Base-by-base conservation (phyloP, 2,888 invertebrate species). In the Acrobasis repandana region DNA sequence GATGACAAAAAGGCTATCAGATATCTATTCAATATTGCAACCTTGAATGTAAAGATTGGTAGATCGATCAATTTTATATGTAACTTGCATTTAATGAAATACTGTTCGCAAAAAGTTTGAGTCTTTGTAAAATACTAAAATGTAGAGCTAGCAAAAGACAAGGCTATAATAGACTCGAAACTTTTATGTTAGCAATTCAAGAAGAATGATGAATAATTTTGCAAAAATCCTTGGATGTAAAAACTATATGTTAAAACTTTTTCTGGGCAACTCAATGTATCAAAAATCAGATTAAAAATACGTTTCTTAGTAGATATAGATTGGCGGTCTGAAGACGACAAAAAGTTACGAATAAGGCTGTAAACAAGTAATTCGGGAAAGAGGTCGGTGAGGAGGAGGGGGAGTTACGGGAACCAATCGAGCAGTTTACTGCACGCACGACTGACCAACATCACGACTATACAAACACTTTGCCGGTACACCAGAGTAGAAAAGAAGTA, bases 381-480 rank as follows among this genome's bases (percentile, higher is more conserved):
- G 70, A 67, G 63, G 66, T 68, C 65, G 65, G 65, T 64, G 62
- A 65, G 62, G 61, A 64, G 64, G 67, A 64, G 67, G 66, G 72
- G 70, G 75, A 67, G 67, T 69, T 62, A 72, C 65, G 75, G 78
- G 74, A 81, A 83, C 83, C 77, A 84, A 83, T 86, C 82, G 82
- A 81, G 79, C 79, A 80, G 82, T 83, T 83, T 79, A 77, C 75
- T 83, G 80, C 84, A 88, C 87, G 88, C 89, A 88, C 88, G 88
- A 87, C 82, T 86, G 82, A 72, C 76, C 77, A 77, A 71, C 75
- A 70, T 85, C 84, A 85, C 78, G 78, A 85, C 79, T 82, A 69
- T 76, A 75, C 78, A 75, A 80, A 80, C 79, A 81, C 76, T 80
- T 77, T 71, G 71, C 75, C 43, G 52, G 64, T 65, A 64, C 64